These are phyloP conservation scores for Gavialis gangeticus DNA, from an alignment of 2,113 vertebrate genomes.

Conservation along the genomic window DNA sequence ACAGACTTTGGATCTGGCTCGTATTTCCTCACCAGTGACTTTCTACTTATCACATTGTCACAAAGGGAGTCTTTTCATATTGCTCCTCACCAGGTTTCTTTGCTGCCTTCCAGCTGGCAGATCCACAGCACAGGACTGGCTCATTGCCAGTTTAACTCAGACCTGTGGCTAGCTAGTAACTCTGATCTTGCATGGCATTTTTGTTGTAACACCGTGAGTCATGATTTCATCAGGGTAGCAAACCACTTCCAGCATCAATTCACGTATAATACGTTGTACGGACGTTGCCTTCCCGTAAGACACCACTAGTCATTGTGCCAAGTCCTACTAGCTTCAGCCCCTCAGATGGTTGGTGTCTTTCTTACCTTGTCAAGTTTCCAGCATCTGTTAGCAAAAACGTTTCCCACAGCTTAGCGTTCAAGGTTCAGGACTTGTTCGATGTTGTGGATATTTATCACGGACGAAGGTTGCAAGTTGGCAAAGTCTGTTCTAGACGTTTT, in stretches of 20 bases:
- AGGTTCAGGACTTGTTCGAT: not conserved
- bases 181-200: not conserved
- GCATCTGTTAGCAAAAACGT: not conserved
- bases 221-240: not conserved
- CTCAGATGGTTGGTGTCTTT: not conserved
- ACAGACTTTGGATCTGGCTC: not conserved
- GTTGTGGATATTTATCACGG: not conserved
- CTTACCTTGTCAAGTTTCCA: not conserved
- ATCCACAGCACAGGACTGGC: not conserved
- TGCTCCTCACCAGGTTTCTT: conserved; percentile 10
- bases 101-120: not conserved
- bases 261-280: not conserved
- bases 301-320: not conserved
- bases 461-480: not conserved
- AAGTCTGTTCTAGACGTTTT: not conserved
- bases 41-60: conserved; percentile 7
- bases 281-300: not conserved
- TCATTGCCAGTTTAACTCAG: not conserved
- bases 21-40: not conserved
- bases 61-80: not conserved
- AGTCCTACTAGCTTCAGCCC: accelerated
- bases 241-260: not conserved
- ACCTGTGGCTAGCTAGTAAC: not conserved
- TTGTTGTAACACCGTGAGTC: not conserved
- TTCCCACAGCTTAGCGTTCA: accelerated